A percentile compares a stretch with the other conserved stretches of the same genome.
phyloP scores from a whole-genome alignment of 2,113 vertebrate genomes.

The Vulpes vulpes region DNA sequence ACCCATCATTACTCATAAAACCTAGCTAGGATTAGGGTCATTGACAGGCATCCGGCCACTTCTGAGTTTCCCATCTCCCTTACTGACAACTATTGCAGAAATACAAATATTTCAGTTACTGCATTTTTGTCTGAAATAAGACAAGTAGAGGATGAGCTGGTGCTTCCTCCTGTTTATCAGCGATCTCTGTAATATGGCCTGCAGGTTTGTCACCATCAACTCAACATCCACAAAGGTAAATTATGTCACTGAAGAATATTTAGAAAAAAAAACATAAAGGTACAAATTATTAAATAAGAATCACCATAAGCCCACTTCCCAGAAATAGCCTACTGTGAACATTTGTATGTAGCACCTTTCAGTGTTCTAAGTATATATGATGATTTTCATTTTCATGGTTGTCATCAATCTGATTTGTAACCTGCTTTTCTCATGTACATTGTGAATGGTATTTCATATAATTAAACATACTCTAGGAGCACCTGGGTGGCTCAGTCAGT shows the following conservation, averaged over 20 bases:
- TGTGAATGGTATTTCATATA: background rate
- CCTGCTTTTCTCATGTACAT: background rate
- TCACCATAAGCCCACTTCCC: background rate
- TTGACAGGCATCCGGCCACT: background rate
- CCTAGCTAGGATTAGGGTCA: background rate
- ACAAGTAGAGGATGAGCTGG: background rate
- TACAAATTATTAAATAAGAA: background rate
- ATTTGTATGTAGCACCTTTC: background rate
- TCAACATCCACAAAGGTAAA: background rate
- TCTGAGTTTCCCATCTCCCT: background rate
- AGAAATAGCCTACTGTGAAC: background rate
- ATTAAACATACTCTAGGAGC: background rate
- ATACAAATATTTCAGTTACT: background rate
- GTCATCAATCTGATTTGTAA: background rate
- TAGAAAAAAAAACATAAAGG: background rate
- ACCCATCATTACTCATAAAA: background rate
- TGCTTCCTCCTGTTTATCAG: background rate
- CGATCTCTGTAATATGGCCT: background rate
- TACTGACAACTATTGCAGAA: background rate
- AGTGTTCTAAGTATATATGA: background rate
- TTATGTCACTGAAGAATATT: background rate
- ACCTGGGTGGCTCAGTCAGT: background rate
- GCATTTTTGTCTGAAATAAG: background rate
- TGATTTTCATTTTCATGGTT: background rate
- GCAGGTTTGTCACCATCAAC: background rate